Evolutionary conservation across 2,113 vertebrate species (phyloP).

Genomic region (Ornithorhynchus anatinus): DNA sequence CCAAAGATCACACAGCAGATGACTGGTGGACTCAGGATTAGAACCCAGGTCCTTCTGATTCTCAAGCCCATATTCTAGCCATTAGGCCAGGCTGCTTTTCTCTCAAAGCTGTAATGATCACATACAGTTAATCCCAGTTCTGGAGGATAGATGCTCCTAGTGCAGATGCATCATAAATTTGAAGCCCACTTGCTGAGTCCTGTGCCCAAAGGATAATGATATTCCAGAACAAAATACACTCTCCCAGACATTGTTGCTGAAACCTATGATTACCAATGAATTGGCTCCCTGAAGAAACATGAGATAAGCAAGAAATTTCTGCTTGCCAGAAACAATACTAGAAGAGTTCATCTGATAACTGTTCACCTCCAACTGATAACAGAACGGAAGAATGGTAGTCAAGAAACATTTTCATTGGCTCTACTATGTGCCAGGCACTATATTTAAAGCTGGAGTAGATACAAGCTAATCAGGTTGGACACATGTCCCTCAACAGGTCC

Average conservation of each 20-base stretch:
- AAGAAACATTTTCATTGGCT: background rate
- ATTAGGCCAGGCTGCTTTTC: no score
- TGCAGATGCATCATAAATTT: background rate
- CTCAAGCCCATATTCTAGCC: no score
- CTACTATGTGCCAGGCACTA: no score
- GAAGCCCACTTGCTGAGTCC: background rate
- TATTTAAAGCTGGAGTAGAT: no score
- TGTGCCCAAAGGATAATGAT: background rate
- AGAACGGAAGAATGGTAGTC: background rate
- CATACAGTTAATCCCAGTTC: no score
- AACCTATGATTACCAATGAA: accelerated
- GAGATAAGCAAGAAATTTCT: background rate
- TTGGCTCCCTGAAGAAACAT: background rate
- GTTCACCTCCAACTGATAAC: background rate
- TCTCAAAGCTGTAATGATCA: no score
- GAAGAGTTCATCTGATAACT: background rate
- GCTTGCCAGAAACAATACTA: background rate
- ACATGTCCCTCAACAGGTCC: no score
- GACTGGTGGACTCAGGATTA: no score
- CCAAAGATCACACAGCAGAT: no score
- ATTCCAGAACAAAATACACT: accelerated
- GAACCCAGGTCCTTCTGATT: no score
- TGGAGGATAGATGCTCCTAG: accelerated
- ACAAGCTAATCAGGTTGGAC: no score
- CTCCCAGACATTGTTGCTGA: accelerated